phyloP scores from a whole-genome alignment of 2,888 invertebrate species.

The Sisyra terminalis region DNA sequence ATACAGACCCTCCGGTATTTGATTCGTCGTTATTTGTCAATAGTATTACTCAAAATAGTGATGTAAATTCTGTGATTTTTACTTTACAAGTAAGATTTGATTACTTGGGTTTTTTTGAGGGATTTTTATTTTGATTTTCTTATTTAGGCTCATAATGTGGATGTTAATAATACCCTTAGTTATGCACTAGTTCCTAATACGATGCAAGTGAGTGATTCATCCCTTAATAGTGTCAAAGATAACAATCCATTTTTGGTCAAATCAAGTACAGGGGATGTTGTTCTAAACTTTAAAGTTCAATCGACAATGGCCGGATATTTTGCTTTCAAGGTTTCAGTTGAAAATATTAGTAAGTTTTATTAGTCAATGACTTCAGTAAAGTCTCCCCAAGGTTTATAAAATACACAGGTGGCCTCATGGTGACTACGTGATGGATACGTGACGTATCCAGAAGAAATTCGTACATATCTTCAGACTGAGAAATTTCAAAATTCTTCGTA shows the following conservation, averaged over 20 bases:
- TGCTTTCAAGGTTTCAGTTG: conserved; percentile 31
- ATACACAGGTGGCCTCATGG: too few relatives aligned
- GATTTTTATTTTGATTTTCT: conserved; percentile 5
- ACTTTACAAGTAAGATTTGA: conserved; percentile 3
- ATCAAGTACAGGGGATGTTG: conserved; percentile 28
- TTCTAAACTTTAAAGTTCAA: conserved; percentile 32
- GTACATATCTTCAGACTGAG: too few relatives aligned
- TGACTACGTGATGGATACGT: too few relatives aligned
- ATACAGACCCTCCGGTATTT: conserved; percentile 39
- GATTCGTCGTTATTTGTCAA: conserved; percentile 23
- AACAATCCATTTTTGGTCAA: conserved; percentile 25
- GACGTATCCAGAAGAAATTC: too few relatives aligned
- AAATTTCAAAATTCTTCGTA: too few relatives aligned
- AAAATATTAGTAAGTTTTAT: not conserved
- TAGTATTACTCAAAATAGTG: conserved; percentile 24
- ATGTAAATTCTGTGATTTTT: conserved; percentile 21
- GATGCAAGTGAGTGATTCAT: conserved; percentile 20
- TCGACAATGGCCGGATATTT: conserved; percentile 42
- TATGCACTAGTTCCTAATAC: conserved; percentile 26
- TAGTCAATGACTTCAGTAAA: too few relatives aligned
- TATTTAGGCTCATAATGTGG: conserved; percentile 42
- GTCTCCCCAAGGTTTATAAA: too few relatives aligned
- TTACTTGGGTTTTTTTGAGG: not conserved
- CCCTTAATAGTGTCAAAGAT: conserved; percentile 15
- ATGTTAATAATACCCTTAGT: conserved; percentile 24